These are phyloP conservation scores for Caenorhabditis sp. DNA, from an alignment of 2,888 invertebrate species.

Conservation along the genomic window DNA sequence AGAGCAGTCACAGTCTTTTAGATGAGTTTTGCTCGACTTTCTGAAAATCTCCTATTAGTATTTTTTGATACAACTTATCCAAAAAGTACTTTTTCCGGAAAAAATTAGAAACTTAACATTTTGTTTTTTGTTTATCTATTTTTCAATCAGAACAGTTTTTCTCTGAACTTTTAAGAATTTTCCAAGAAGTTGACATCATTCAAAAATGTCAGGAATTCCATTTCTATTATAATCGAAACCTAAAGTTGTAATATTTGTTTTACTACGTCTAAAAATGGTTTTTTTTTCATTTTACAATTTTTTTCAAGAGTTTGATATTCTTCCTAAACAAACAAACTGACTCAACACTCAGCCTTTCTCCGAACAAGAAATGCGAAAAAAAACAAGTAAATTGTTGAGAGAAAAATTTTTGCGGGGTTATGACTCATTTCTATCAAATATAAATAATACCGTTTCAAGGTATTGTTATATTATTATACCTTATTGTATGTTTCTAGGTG, in stretches of 20 bases:
- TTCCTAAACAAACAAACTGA: not conserved
- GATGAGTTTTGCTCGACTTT: too few species aligned
- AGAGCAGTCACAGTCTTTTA: too few species aligned
- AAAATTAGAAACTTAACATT: too few species aligned
- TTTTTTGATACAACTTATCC: too few species aligned
- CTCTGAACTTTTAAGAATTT: too few species aligned
- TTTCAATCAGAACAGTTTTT: not conserved
- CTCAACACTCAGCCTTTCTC: not conserved
- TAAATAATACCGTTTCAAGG: too few species aligned
- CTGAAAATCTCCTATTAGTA: too few species aligned
- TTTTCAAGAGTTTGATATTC: not conserved
- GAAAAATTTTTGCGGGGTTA: not conserved
- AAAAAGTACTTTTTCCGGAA: not conserved
- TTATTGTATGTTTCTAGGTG: not conserved
- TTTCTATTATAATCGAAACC: not conserved
- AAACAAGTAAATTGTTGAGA: not conserved
- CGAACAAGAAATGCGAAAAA: not conserved
- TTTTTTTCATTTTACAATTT: not conserved
- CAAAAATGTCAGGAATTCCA: not conserved
- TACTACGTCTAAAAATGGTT: not conserved
- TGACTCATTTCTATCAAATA: not conserved
- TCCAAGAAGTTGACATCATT: not conserved
- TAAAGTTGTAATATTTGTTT: too few species aligned
- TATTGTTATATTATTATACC: too few species aligned
- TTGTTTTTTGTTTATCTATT: too few species aligned